Evolutionary conservation across 2,888 invertebrate genomes (phyloP).

Genomic region (Chymomyza caudatula): DNA sequence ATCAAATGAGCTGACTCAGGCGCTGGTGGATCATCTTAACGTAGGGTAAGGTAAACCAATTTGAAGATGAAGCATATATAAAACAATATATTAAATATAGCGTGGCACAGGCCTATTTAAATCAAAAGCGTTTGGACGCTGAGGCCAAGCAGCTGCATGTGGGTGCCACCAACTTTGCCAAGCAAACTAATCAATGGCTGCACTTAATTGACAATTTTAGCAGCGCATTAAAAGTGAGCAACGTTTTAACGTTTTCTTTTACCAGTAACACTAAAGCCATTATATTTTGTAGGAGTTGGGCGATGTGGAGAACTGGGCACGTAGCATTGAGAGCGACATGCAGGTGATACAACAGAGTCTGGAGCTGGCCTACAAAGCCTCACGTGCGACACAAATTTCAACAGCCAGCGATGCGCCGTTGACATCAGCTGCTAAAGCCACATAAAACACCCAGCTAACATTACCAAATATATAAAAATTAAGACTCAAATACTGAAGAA

Average conservation of each 20-base stretch:
- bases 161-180: conserved; percentile 95
- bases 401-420: conserved; percentile 18
- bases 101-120: conserved; percentile 98
- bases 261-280: not conserved
- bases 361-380: conserved; percentile 93
- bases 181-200: conserved; percentile 98
- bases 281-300: conserved; percentile 86
- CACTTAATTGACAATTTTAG: conserved; percentile 92
- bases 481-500: conserved; percentile 4
- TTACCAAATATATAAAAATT: not conserved
- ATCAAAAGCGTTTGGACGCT: conserved; percentile 97
- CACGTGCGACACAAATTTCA: conserved; percentile 76
- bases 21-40: conserved; percentile 97
- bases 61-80: not conserved
- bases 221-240: conserved; percentile 84
- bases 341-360: conserved; percentile 93
- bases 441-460: not conserved
- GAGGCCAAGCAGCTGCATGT: conserved; percentile 97
- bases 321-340: conserved; percentile 97
- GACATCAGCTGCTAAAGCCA: conserved; percentile 13
- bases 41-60: conserved; percentile 85
- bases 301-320: conserved; percentile 99
- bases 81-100: conserved; percentile 71
- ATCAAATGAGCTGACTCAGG: conserved; percentile 94
- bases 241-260: not conserved